Base-by-base conservation (phyloP, 1,140 invertebrate species). In the Gryon sp. region DNA sequence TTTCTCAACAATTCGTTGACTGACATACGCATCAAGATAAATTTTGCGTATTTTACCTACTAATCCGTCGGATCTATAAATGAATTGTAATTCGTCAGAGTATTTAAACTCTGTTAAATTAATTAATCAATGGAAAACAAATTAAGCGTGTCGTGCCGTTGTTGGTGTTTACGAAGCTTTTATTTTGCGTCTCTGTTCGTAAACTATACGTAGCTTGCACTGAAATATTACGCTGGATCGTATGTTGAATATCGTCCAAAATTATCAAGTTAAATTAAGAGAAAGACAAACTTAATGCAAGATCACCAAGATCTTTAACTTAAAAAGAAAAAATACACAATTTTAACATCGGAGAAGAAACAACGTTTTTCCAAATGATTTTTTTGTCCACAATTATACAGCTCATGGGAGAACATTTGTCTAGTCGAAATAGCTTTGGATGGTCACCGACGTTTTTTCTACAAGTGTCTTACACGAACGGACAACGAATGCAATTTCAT, bases 401-500 rank as follows among this genome's bases (percentile, higher is more conserved):
- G 34, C 57, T 72, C 66, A 52, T 46, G 11, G 26, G 50, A 46
- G 26, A 53, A 65, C 50, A 43, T 63, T 76, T 70, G 50, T 70
- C 74, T 70, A 76, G 74, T 76, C 74, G 66, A 66, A 72, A 70
- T 53, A 65, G 45, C 38, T 76, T 60, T 76, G 52, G 45, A 30
- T 76, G 18, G 40, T 60, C 41, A 60, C 14, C 46, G 34, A 40
- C 48, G 15, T 63, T 76, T 63, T 41, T 70, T 70, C 52, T 65
- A 77, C 74, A 46, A 77, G 82, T 83, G 81, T 83, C 82, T 83
- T 83, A 82, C 34, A 79, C 55, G 24, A 69, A 77, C 53, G 45
- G 80, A 83, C 82, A 83, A 82, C 81, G 82, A 83, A 83, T 74
- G 59, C 18, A 46, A 59, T n/a, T n/a, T 12, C n/a, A 34, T 12